Evolutionary conservation across 2,113 vertebrate species (phyloP), one percentile per base, ranked within the genome.

Genomic region (Chaenogobius annularis): DNA sequence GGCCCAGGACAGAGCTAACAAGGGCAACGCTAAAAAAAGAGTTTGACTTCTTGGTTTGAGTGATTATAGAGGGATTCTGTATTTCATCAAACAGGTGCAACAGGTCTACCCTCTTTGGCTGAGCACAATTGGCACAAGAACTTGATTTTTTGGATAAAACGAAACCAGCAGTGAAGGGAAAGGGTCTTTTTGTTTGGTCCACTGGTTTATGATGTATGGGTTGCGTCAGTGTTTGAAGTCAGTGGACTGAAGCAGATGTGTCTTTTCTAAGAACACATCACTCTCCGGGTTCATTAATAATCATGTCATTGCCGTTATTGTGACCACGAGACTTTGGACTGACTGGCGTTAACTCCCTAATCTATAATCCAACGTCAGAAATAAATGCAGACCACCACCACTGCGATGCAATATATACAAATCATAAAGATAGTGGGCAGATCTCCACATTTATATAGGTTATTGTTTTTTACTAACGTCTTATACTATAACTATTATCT

Each of bases 11-110:
- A 84, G 86, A 85, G 87, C 77, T 81, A 90, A 80, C 75, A 59
- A 85, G 66, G 54, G 63, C 70, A 78, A 83, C 26, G 26, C 72
- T 58, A 75, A 85, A 77, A n/a, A 70, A 77, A 72, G 61, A 40
- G 72, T 63, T 72, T 67, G 37, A 58, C 40, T 43, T 62, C 70
- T 74, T 20, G 35, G 56, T 86, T 79, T 67, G 43, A 64, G 74
- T 88, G 84, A 90, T 89, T 90, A 83, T 54, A 40, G 74, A 76
- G 75, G 75, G 73, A 84, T 83, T 81, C 67, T 76, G 56, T 69
- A 69, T 79, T 66, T 72, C 82, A 83, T 73, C 71, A 83, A 88
- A 83, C 90, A 91, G 91, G 91, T 89, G 83, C 83, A 79, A 83
- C 83, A 72, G 89, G 85, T 82, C 77, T 73, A 77, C 67, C 73